phyloP scores from a whole-genome alignment of 2,113 vertebrate genomes.

The Nyctibius bracteatus region DNA sequence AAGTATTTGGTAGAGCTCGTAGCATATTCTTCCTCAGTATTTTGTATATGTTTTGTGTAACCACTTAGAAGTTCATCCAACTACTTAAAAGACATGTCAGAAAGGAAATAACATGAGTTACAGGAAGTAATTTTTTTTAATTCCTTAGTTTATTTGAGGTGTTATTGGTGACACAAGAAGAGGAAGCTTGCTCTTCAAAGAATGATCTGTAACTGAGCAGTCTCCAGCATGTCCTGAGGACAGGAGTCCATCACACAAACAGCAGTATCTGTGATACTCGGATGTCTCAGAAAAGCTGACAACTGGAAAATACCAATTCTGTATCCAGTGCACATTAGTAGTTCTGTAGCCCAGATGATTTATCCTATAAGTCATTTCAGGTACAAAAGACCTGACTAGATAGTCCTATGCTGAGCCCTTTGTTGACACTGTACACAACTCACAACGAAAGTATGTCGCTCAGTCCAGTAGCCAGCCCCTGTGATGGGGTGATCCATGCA shows the following conservation, averaged over 20 bases:
- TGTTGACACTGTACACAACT: neutral
- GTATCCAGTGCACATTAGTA: neutral
- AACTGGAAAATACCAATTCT: neutral
- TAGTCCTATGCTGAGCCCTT: neutral
- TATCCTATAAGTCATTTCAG: neutral
- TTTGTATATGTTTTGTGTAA: neutral
- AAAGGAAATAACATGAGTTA: neutral
- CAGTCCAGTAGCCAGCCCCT: neutral
- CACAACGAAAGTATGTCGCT: fast-evolving
- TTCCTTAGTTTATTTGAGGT: neutral
- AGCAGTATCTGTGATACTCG: neutral
- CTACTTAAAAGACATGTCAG: neutral
- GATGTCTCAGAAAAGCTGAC: neutral
- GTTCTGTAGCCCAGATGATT: neutral
- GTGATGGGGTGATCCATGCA: neutral
- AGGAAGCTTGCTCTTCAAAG: neutral
- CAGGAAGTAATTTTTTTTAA: neutral
- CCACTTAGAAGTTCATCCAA: neutral
- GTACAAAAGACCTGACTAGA: neutral
- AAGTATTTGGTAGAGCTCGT: neutral
- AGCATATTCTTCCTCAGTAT: neutral
- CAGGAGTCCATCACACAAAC: neutral
- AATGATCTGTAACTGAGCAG: neutral
- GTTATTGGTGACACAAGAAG: neutral
- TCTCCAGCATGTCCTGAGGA: neutral